phyloP scores from a whole-genome alignment of 2,113 vertebrate species.

The Mus musculus region DNA sequence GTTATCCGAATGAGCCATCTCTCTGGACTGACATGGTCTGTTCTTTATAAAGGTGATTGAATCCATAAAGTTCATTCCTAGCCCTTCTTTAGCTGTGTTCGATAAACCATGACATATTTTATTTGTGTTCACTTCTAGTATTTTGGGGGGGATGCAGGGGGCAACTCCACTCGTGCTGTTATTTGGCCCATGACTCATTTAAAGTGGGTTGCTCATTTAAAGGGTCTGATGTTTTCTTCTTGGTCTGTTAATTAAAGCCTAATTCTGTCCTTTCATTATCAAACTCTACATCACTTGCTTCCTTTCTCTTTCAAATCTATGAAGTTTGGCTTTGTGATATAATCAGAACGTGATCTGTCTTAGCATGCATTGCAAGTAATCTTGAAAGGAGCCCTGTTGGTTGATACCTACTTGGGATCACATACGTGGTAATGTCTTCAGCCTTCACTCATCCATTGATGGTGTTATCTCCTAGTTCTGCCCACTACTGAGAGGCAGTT shows the following conservation, averaged over 20 bases:
- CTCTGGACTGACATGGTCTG: no score
- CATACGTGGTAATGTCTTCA: no score
- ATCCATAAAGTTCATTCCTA: not conserved
- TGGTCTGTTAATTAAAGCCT: not conserved
- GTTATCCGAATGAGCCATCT: not conserved
- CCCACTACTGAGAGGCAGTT: rapidly evolving
- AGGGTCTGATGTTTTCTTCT: not conserved
- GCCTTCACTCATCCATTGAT: no score
- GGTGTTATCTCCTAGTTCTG: rapidly evolving
- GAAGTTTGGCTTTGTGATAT: not conserved
- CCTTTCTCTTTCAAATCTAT: rapidly evolving
- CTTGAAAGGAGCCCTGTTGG: no score
- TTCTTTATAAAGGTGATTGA: not conserved
- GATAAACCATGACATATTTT: not conserved
- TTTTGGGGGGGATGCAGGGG: not conserved
- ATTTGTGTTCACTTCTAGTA: not conserved
- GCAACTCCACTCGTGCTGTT: not conserved
- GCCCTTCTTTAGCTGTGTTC: rapidly evolving
- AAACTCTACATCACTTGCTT: rapidly evolving
- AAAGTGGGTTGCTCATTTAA: not conserved
- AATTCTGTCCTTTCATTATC: rapidly evolving
- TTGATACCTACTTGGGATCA: not conserved
- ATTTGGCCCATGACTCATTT: not conserved
- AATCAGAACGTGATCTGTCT: rapidly evolving
- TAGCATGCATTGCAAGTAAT: rapidly evolving